These are phyloP conservation scores for Amblyjoppa proteus DNA, from an alignment of 2,888 invertebrate species.

Conservation along the genomic window DNA sequence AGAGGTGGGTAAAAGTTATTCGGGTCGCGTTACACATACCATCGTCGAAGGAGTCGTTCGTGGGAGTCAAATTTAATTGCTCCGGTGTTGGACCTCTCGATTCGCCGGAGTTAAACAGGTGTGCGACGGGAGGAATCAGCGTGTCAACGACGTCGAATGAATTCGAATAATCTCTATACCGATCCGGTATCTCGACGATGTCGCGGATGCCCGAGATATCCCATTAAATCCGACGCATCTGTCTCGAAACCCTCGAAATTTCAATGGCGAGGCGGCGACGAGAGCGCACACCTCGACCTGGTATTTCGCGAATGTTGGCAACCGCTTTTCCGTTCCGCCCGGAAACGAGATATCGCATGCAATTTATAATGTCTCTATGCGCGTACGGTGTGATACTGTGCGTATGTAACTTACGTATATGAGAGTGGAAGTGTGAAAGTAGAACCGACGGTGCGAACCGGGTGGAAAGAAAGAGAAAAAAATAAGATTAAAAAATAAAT, in stretches of 20 bases:
- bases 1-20: constrained; percentile 36
- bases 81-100: constrained; percentile 4
- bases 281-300: constrained; percentile 22
- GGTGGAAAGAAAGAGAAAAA: background rate
- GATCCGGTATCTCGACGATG: background rate
- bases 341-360: constrained; percentile 46
- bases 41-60: constrained; percentile 22
- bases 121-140: background rate
- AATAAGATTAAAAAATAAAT: background rate
- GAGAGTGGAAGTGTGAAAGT: constrained; percentile 12
- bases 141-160: constrained; percentile 23
- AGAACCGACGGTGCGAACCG: constrained; percentile 28
- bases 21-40: constrained; percentile 28
- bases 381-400: background rate
- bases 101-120: background rate
- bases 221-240: constrained; percentile 18
- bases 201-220: background rate
- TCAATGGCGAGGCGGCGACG: constrained; percentile 24
- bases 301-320: constrained; percentile 51
- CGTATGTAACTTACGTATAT: constrained; percentile 13
- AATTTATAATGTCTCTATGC: constrained; percentile 45
- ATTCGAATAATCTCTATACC: constrained; percentile 18
- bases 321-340: constrained; percentile 41
- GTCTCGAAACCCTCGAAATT: constrained; percentile 16
- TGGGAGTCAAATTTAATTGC: constrained; percentile 57